Evolutionary conservation across 2,797 vertebrate genomes (phyloP), one percentile per base, ranked within the genome.

Genomic region (Chloroceryle inda): DNA sequence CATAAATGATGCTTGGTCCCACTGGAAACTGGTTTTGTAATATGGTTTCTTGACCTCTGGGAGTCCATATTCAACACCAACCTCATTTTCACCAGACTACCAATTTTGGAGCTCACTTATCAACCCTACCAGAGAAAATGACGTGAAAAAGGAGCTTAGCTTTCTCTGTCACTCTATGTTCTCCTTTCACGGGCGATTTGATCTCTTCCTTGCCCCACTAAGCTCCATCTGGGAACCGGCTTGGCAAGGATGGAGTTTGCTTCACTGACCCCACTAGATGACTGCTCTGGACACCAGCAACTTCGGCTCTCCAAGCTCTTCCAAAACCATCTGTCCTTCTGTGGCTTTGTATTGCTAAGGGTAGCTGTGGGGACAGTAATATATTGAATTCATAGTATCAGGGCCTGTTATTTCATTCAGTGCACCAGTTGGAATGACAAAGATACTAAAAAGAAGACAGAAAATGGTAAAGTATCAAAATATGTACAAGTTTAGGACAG

Each of bases 171-270:
- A 0, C n/a, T 62, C 27, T 20, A 8, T 9, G 3, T 58, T 4
- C 8, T 12, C 15, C 15, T 72, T 38, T 52, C 31, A 47, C 13
- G 49, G 8, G 56, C 33, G 64, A 14, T 14, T 1, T 0, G 38
- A 47, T 37, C 37, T 77, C 49, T 18, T 63, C 44, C 24, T 63
- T 0, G 0, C 6, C 12, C 5, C 0, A 0, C 3, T 23, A 47
- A 56, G 38, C 20, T 47, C 68, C 1, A 0, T 13, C 50, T 42
- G 50, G 62, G 56, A 94, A 84, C 3, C 0, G 0, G 16, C 45
- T 59, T 2, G 0, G 18, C 2, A 4, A 73, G 42, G 42, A 82
- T 68, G 19, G 22, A 42, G 16, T 49, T 82, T 69, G 37, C 33
- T 69, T 1, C 1, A 23, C 38, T 35, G 44, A 58, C 53, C 38